Conservation (phyloP, 2,113 vertebrate species). For the Neolamprologus brichardi region DNA sequence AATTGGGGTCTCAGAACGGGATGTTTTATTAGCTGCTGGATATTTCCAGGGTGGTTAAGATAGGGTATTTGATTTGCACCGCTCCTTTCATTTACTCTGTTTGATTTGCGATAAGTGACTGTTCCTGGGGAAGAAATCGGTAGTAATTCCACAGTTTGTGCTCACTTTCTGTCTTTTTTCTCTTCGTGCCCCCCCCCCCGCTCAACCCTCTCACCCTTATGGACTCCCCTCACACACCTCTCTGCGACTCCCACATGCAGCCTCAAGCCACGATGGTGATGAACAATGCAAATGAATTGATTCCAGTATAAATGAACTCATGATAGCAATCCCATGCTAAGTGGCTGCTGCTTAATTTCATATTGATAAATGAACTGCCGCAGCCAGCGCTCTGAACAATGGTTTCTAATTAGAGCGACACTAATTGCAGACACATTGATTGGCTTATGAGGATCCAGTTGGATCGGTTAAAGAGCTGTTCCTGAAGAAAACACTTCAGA, state of each 20-base stretch:
- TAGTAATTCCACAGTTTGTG: constrained; percentile 42
- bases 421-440: constrained; percentile 59
- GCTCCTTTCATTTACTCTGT: constrained; percentile 48
- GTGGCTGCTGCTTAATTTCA: constrained; percentile 65
- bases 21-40: constrained; percentile 44
- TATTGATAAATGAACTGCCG: constrained; percentile 59
- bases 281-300: constrained; percentile 51
- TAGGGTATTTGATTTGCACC: constrained; percentile 41
- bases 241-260: background rate
- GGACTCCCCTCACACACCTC: background rate
- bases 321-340: constrained; percentile 56
- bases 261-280: constrained; percentile 11
- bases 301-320: constrained; percentile 54
- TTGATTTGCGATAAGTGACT: constrained; percentile 54
- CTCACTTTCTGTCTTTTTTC: background rate
- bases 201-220: background rate
- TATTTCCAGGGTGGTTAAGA: constrained; percentile 43
- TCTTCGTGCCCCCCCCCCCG: background rate
- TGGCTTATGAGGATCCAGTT: constrained; percentile 7
- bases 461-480: constrained; percentile 1
- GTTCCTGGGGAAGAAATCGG: constrained; percentile 29
- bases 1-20: constrained; percentile 15
- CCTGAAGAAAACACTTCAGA: background rate
- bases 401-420: constrained; percentile 53
- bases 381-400: constrained; percentile 48